Evolutionary conservation across 1,140 invertebrate species (phyloP), one percentile per base, ranked within the genome.

Genomic region (Alviniconcha marisindica): DNA sequence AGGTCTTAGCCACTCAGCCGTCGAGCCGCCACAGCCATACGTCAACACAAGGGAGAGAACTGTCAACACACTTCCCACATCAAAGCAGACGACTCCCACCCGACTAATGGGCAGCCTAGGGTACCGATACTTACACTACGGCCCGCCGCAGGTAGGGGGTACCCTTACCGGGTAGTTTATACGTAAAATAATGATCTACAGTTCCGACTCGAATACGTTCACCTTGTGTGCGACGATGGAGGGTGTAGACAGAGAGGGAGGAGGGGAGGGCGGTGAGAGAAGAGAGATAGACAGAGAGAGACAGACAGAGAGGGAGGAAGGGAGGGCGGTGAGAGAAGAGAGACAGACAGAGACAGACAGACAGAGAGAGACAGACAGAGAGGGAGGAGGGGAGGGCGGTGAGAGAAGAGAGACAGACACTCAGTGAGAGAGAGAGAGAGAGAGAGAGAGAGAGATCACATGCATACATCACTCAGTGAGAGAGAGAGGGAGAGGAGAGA

Each of bases 21-120:
- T 48, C 44, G 44, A 5, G 44, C 44, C 44, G 5, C 44, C 44
- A 18, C 44, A 18, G 18, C 5, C 44, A 48, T 48, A 48, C 44
- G 44, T 48, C 18, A 48, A 48, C 44, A 5, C 44, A 48, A 48
- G 44, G 5, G 44, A 48, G 56, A 24, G 15, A 38, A 71, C 69
- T 71, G 69, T 71, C 69, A 71, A 71, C 36, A 71, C 69, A 21
- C 69, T 40, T 38, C 69, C 69, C 69, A 71, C 69, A 31, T 71
- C 69, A 71, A 71, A 71, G 69, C 69, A 71, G 69, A 71, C 69
- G 69, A 40, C 69, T 14, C 14, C 69, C 28, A 40, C 36, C 69
- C 69, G 69, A 40, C 69, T 21, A 71, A 71, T 71, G 69, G 69
- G 36, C 69, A 36, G 40, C 69, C 33, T 14, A 40, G 69, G 69